These are phyloP conservation scores for Phyllotis vaccarum DNA, from an alignment of 2,797 vertebrate species.

Conservation along the genomic window DNA sequence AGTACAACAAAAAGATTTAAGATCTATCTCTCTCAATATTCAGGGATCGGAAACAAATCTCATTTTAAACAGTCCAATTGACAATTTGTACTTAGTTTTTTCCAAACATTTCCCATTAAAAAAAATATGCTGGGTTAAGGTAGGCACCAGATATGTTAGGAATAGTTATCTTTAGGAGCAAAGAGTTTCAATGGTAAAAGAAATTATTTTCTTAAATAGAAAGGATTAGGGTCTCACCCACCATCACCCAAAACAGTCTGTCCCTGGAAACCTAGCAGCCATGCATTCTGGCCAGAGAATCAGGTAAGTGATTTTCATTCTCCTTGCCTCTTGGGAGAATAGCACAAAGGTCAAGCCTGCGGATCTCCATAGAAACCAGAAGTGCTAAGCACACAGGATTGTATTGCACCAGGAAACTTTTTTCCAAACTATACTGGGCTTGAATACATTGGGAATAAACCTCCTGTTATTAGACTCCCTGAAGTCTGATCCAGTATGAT, in stretches of 20 bases:
- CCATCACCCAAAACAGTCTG: neutral
- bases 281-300: neutral
- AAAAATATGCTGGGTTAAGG: neutral
- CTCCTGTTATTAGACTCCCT: neutral
- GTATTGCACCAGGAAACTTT: neutral
- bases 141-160: slow-evolving; percentile 35
- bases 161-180: slow-evolving; percentile 25
- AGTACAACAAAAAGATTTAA: neutral
- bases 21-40: neutral
- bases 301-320: neutral
- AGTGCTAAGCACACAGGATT: neutral
- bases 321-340: neutral
- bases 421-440: neutral
- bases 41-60: slow-evolving; percentile 13
- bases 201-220: slow-evolving; percentile 31
- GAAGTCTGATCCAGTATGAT: neutral
- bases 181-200: neutral
- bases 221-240: neutral
- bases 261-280: neutral
- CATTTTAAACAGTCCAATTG: neutral
- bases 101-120: slow-evolving; percentile 55
- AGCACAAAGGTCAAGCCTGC: neutral
- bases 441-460: neutral
- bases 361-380: neutral
- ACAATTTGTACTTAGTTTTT: slow-evolving; percentile 23